Conservation (phyloP, 2,113 vertebrate species). For the Plotosus lineatus region DNA sequence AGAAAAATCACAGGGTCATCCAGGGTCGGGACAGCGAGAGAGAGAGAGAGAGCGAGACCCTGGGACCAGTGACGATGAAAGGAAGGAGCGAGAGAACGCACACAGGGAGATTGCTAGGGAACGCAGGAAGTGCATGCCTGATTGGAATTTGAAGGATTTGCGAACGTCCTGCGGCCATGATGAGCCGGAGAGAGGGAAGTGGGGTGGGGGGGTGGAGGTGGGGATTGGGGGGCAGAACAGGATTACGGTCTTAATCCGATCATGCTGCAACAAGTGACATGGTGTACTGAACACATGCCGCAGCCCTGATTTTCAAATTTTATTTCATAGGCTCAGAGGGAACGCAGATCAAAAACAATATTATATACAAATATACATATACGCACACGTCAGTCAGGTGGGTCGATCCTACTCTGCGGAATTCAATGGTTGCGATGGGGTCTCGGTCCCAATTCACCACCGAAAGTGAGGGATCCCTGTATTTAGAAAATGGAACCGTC, state of each 20-base stretch:
- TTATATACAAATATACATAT: too few relatives aligned
- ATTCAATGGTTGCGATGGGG: too few relatives aligned
- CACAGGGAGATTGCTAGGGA: constrained; percentile 19
- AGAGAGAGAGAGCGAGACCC: constrained; percentile 27
- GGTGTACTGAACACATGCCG: constrained; percentile 2
- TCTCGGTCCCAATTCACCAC: too few relatives aligned
- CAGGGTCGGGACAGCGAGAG: constrained; percentile 36
- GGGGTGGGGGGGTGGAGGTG: neutral
- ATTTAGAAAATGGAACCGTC: too few relatives aligned
- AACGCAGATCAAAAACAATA: too few relatives aligned
- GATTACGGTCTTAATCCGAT: constrained; percentile 28
- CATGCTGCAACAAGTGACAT: constrained; percentile 1
- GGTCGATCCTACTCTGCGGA: too few relatives aligned
- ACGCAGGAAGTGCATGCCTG: constrained; percentile 21
- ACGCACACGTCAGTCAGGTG: too few relatives aligned
- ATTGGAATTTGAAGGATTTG: constrained; percentile 1
- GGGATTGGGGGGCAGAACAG: neutral
- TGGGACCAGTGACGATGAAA: neutral
- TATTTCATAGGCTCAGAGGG: too few relatives aligned
- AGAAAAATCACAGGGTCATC: constrained; percentile 38
- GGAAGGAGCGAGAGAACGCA: constrained; percentile 30
- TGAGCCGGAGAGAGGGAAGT: neutral
- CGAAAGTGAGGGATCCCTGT: too few relatives aligned
- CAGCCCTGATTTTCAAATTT: neutral
- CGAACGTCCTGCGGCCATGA: neutral